phyloP scores from a whole-genome alignment of 2,113 vertebrate species.

The Marmota flaviventris region DNA sequence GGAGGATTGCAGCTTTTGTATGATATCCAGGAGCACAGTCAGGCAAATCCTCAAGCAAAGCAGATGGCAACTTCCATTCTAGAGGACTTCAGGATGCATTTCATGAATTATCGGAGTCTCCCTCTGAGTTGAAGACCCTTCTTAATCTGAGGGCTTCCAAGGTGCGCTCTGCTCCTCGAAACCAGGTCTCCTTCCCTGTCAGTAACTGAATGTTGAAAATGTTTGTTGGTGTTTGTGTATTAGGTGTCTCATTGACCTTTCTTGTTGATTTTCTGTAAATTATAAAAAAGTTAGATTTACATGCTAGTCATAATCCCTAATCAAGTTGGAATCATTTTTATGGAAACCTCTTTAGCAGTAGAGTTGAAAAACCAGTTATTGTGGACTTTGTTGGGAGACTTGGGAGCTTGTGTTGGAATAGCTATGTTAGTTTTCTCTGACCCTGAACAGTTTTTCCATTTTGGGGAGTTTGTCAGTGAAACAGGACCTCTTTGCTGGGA shows the following conservation, averaged over 20 bases:
- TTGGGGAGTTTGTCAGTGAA: neutral
- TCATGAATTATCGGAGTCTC: constrained; percentile 85
- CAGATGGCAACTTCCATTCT: constrained; percentile 90
- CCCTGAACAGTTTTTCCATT: neutral
- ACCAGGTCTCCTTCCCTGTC: neutral
- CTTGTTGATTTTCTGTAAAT: constrained; percentile 24
- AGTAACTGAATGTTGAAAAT: neutral
- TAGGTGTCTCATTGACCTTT: neutral
- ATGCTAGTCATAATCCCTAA: neutral
- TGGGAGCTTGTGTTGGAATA: neutral
- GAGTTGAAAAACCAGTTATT: neutral
- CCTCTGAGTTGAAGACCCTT: neutral
- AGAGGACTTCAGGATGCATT: constrained; percentile 88
- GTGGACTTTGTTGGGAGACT: neutral
- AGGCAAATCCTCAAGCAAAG: constrained; percentile 88
- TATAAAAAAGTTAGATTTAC: constrained; percentile 21
- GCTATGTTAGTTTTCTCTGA: neutral
- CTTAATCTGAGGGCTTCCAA: neutral
- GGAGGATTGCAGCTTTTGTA: constrained; percentile 90
- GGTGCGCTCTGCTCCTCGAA: neutral
- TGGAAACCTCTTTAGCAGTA: neutral
- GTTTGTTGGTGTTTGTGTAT: neutral
- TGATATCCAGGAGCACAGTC: constrained; percentile 86
- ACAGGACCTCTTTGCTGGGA: neutral
- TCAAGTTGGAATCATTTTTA: neutral